These are phyloP conservation scores for Endomychus coccineus DNA, from an alignment of 2,888 invertebrate species.

Conservation along the genomic window DNA sequence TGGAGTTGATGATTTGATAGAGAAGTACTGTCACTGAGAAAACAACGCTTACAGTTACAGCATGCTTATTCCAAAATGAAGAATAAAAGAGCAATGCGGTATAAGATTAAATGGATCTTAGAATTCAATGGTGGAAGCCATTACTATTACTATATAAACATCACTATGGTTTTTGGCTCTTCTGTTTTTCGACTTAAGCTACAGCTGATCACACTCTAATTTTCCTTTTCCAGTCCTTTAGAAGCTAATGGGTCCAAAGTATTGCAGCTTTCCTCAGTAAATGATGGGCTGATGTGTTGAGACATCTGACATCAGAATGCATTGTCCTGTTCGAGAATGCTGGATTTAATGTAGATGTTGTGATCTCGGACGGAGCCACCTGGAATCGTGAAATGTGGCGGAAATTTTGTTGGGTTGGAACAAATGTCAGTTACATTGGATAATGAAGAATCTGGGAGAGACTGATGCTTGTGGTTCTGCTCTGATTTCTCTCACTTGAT, in stretches of 20 bases:
- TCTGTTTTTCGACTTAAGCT: too few relatives aligned
- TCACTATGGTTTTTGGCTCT: too few relatives aligned
- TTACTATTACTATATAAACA: too few relatives aligned
- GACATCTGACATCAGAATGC: neutral
- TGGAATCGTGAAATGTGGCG: neutral
- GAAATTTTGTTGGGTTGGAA: neutral
- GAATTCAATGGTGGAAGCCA: too few relatives aligned
- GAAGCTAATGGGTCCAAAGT: neutral
- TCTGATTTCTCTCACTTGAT: constrained; percentile 1
- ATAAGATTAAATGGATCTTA: too few relatives aligned
- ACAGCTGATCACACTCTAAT: neutral
- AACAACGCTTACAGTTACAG: too few relatives aligned
- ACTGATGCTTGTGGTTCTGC: neutral
- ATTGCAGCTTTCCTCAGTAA: neutral
- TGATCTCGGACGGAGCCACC: neutral
- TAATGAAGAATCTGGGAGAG: neutral
- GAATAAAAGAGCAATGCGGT: too few relatives aligned
- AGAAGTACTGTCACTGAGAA: too few relatives aligned
- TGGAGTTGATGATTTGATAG: too few relatives aligned
- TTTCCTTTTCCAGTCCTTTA: neutral
- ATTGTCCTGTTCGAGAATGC: neutral
- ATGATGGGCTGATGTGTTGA: neutral
- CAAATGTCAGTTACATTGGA: neutral
- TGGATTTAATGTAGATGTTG: neutral
- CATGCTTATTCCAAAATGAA: too few relatives aligned